phyloP scores from a whole-genome alignment of 2,888 invertebrate species.

The Nesidiocoris tenuis region DNA sequence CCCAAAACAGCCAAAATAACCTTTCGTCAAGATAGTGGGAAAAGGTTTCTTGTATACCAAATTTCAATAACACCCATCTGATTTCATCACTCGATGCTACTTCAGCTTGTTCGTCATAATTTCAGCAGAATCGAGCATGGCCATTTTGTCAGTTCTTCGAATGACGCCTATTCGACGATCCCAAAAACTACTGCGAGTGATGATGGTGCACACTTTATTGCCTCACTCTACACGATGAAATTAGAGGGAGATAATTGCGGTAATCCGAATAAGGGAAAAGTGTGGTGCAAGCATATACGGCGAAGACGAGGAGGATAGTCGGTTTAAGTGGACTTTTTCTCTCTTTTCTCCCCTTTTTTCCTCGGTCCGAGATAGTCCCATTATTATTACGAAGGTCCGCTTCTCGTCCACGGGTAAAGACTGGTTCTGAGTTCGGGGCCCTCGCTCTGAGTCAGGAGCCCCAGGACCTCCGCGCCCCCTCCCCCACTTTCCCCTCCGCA shows the following conservation, averaged over 20 bases:
- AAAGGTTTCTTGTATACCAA: too few species aligned
- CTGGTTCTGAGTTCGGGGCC: constrained; percentile 18
- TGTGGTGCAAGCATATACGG: too few species aligned
- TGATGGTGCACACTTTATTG: too few species aligned
- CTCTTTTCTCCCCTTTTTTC: constrained; percentile 1
- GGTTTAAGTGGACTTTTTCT: background rate
- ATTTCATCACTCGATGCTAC: too few species aligned
- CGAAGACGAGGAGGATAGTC: background rate
- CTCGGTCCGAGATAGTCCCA: constrained; percentile 33
- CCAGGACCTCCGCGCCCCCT: background rate
- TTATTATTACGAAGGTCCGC: constrained; percentile 30
- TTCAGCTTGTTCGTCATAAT: too few species aligned
- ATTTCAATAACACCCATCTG: too few species aligned
- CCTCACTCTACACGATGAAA: background rate
- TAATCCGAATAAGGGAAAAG: background rate
- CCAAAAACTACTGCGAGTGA: too few species aligned
- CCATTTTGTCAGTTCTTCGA: too few species aligned
- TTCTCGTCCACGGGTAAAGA: constrained; percentile 21
- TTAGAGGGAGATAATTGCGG: background rate
- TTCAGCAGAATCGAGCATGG: too few species aligned
- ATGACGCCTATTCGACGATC: too few species aligned
- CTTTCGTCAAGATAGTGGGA: too few species aligned
- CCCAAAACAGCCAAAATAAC: too few species aligned
- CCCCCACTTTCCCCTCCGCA: background rate
- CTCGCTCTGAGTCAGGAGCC: constrained; percentile 20